Conservation (phyloP, 2,888 invertebrate genomes). For the Pristionchus fissidentatus region DNA sequence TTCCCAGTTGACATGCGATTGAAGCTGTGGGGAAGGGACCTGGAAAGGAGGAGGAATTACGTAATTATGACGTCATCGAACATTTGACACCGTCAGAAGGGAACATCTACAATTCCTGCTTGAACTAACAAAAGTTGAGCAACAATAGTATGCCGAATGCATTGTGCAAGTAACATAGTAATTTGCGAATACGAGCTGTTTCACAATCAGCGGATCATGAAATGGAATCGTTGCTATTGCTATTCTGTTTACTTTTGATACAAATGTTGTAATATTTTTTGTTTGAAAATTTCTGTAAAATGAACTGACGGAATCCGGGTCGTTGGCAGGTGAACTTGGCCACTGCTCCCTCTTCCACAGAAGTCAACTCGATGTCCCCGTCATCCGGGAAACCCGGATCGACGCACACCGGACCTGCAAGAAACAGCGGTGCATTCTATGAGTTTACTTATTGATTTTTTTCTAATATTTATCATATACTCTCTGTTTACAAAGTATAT, state of each 20-base stretch:
- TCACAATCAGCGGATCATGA: too few relatives aligned
- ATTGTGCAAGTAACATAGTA: not conserved
- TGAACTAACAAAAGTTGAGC: not conserved
- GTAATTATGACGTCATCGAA: not conserved
- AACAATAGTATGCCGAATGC: not conserved
- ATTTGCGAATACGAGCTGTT: too few relatives aligned
- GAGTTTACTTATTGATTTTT: too few relatives aligned
- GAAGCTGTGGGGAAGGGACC: constrained; percentile 70
- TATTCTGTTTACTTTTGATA: not conserved
- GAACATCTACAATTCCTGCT: too few relatives aligned
- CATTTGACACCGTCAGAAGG: not conserved
- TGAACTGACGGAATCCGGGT: constrained; percentile 81
- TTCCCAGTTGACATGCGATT: constrained; percentile 80
- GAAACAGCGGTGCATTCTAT: too few relatives aligned
- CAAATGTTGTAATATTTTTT: not conserved
- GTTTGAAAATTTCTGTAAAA: not conserved
- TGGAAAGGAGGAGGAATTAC: not conserved
- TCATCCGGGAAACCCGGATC: constrained; percentile 95
- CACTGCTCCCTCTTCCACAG: constrained; percentile 85
- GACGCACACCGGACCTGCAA: constrained; percentile 88
- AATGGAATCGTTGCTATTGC: too few relatives aligned
- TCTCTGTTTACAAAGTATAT: too few relatives aligned
- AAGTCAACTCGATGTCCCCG: constrained; percentile 86
- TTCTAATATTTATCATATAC: too few relatives aligned
- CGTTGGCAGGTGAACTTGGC: constrained; percentile 90